A percentile compares a stretch with the other conserved stretches of the same genome.
phyloP scores from a whole-genome alignment of 2,113 vertebrate species.

The Alethe castanea region DNA sequence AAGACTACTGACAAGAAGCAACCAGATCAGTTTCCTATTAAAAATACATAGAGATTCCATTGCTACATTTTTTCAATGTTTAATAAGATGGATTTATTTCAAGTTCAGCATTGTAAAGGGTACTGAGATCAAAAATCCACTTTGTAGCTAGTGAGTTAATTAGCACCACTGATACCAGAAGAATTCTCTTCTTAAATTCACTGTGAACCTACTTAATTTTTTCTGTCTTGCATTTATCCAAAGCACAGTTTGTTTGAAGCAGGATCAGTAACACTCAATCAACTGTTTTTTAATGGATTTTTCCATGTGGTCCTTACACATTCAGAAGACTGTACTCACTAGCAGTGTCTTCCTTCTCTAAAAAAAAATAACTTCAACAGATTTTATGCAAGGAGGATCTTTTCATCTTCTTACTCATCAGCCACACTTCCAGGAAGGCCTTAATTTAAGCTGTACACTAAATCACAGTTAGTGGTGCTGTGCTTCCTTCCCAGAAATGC shows the following conservation, averaged over 20 bases:
- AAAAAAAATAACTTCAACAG: neutral
- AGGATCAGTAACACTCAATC: neutral
- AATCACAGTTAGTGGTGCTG: neutral
- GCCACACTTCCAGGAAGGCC: slow-evolving; percentile 28
- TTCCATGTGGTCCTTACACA: neutral
- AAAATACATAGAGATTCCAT: neutral
- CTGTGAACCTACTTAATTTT: neutral
- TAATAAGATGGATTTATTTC: neutral
- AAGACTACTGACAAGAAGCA: neutral
- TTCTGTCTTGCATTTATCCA: neutral
- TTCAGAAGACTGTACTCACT: neutral
- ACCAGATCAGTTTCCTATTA: neutral
- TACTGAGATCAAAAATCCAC: neutral
- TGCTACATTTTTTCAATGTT: neutral
- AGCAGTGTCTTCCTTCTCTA: neutral
- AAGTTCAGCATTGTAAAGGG: neutral
- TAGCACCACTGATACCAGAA: neutral
- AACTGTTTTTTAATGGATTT: neutral
- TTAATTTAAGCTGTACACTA: slow-evolving; percentile 10
- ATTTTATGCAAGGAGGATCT: neutral
- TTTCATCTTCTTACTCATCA: neutral
- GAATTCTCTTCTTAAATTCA: neutral
- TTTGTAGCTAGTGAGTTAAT: neutral
- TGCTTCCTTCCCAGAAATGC: slow-evolving; percentile 32
- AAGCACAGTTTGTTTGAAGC: neutral